These are phyloP conservation scores for Orthonyx spaldingii DNA, from an alignment of 2,113 vertebrate species.

Conservation along the genomic window DNA sequence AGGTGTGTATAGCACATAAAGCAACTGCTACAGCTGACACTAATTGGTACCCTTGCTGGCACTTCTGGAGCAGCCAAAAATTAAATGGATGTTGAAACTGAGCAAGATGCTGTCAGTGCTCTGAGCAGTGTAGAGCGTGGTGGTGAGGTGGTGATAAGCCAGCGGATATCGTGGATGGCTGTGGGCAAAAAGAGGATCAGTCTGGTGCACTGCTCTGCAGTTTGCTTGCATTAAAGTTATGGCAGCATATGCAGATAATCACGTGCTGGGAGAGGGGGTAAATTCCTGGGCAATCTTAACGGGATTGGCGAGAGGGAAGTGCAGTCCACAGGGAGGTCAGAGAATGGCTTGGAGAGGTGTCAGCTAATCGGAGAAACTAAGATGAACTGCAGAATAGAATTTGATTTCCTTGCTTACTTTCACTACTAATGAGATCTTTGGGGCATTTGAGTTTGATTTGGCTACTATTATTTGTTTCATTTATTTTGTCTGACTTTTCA, in stretches of 20 bases:
- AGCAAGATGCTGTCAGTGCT: neutral
- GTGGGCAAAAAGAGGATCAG: neutral
- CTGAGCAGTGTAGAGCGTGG: neutral
- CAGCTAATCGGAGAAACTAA: neutral
- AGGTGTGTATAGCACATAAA: neutral
- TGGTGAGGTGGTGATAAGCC: neutral
- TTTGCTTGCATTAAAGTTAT: neutral
- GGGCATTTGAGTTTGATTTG: neutral
- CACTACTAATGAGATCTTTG: neutral
- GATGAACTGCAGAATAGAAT: neutral
- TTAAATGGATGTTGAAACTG: neutral
- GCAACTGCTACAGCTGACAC: constrained; percentile 26
- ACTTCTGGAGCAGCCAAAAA: constrained; percentile 12
- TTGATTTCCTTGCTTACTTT: neutral
- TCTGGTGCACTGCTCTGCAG: neutral
- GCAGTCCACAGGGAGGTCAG: neutral
- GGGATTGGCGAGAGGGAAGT: neutral
- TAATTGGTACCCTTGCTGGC: constrained; percentile 17
- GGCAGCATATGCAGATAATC: neutral
- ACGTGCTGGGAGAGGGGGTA: neutral
- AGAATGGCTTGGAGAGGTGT: neutral
- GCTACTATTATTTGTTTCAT: neutral
- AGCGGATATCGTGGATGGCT: neutral
- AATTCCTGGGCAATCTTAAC: neutral
- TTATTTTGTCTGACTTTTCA: neutral